Base-by-base conservation (phyloP, 2,797 vertebrate genomes). In the Poeciliopsis turneri region DNA sequence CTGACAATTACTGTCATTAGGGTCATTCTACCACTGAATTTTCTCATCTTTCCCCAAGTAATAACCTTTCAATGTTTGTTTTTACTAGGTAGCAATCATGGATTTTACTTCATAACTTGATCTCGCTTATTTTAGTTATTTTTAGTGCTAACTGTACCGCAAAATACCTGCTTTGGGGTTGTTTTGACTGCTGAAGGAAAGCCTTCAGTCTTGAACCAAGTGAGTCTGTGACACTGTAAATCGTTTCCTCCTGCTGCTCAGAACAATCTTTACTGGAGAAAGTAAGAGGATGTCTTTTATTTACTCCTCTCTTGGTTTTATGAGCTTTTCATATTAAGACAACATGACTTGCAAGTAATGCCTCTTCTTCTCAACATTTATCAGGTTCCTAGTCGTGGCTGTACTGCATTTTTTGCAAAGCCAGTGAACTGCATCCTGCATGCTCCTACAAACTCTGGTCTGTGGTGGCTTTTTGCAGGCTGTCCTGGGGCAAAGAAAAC, bases 401-500 rank as follows among this genome's bases (percentile, higher is more conserved):
- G 74, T 76, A 75, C 84, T 89, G 79, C 83, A 75, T 33, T 47
- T 13, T 47, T 12, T 57, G 80, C 59, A 74, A 70, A 64, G 76
- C 73, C 66, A 3, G 47, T 64, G 69, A 81, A 78, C 72, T 43
- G 55, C 59, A 71, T 85, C 23, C 86, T 77, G 36, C 86, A 66
- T 72, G 72, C 70, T 86, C 66, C 20, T 79, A 84, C 53, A 79
- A 64, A 75, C 75, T n/a, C 71, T 73, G 89, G 43, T 90, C 79
- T 86, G 76, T 86, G 83, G 61, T 82, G 88, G 83, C 71, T 87
- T 89, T 90, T 70, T 94, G 66, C 92, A 99, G 98, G 98, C 81
- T 99, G 98, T 93, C 97, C 98, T 0, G 98, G 98, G 51, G 94
- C 95, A 88, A 99, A 98, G 92, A 99, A 99, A 93, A 97, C 95